Base-by-base conservation (phyloP, 1,140 invertebrate genomes). In the Medauroidea extradentata region DNA sequence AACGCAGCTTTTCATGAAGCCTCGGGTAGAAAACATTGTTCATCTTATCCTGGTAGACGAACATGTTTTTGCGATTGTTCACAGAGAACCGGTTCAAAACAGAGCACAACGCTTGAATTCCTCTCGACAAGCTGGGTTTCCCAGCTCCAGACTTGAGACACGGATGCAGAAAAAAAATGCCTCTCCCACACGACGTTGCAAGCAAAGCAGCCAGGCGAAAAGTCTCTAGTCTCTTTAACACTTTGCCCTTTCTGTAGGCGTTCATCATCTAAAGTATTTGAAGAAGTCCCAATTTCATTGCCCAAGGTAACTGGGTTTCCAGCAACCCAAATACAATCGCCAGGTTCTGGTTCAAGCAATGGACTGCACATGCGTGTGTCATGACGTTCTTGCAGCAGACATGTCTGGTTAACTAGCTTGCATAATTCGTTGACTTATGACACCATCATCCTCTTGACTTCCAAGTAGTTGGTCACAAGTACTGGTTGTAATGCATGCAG, bases 61-160 rank as follows among this genome's bases (percentile, higher is more conserved):
- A 91, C 88, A 91, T 90, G 68, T 92, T 91, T 49, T 75, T 83
- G 48, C 89, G 75, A 67, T 92, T 91, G 54, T 80, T 82, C 0
- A 92, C 88, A 1, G 85, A 85, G 65, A 91, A 88, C 39, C 85
- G 81, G 65, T 84, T 86, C 2, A 91, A 73, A 5, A 88, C 84
- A 19, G 79, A 80, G 55, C 85, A 79, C 19, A 91, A 73, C 11
- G 85, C 83, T 67, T 82, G 79, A 25, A 85, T 81, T 18, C 83
- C 84, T 24, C 82, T 74, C 1, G 83, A 86, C 11, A 84, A 69
- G 0, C 80, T 79, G 0, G 79, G 77, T 65, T 83, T 81, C 24
- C 81, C 82, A 39, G 81, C 79, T 0, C 83, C 83, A 2, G 83
- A 83, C 73, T 88, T 88, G 1, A 91, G 72, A 23, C 89, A 73